Evolutionary conservation across 2,888 invertebrate species (phyloP).

Genomic region (Nezara viridula): DNA sequence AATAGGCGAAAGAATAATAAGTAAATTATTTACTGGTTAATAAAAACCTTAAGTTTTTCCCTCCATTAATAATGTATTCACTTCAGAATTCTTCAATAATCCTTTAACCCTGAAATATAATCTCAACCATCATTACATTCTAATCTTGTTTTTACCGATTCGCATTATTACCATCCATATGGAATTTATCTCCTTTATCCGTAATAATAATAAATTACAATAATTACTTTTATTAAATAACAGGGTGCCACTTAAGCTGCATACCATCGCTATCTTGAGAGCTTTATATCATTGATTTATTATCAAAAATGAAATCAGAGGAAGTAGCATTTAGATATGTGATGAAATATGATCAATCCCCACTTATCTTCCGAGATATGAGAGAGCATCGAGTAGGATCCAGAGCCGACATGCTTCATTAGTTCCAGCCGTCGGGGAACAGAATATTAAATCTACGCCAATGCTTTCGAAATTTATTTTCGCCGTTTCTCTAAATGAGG

Average conservation of each 20-base stretch:
- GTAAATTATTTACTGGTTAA: too few relatives aligned
- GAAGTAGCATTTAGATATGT: slow-evolving; percentile 6
- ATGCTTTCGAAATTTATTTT: not conserved
- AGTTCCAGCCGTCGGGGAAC: not conserved
- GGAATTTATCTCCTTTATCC: not conserved
- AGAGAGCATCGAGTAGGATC: not conserved
- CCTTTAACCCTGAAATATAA: not conserved
- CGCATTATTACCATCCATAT: not conserved
- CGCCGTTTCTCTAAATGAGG: not conserved
- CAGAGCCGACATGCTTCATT: not conserved
- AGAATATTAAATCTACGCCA: not conserved
- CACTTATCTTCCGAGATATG: not conserved
- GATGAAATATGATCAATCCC: not conserved
- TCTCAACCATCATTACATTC: not conserved
- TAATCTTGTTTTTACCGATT: not conserved
- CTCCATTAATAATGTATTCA: not conserved
- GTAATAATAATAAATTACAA: not conserved
- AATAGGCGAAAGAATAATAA: too few relatives aligned
- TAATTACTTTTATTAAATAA: slow-evolving; percentile 8
- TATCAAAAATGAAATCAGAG: slow-evolving; percentile 4
- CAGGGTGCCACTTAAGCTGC: not conserved
- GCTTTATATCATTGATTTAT: not conserved
- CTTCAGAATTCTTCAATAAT: not conserved
- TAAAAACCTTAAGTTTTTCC: not conserved
- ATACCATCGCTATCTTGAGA: not conserved